phyloP scores from a whole-genome alignment of 2,113 vertebrate species.

The Oryzias melastigma region DNA sequence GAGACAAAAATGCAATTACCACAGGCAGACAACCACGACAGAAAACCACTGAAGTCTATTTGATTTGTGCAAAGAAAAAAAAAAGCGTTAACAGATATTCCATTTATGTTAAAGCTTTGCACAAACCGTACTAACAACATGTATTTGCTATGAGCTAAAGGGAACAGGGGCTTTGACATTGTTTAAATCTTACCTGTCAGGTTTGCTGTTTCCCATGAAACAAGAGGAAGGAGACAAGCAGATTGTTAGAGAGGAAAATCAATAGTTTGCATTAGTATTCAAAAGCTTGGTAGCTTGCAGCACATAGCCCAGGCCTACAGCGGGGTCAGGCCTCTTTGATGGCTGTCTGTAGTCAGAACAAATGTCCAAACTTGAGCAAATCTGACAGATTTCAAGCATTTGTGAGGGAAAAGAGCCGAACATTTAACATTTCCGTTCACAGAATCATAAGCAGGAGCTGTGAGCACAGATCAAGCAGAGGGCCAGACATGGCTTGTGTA shows the following conservation, averaged over 20 bases:
- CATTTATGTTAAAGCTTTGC: slow-evolving; percentile 30
- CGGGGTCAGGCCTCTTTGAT: slow-evolving; percentile 43
- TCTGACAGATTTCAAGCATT: slow-evolving; percentile 30
- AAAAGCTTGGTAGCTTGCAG: slow-evolving; percentile 65
- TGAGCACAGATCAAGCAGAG: background rate
- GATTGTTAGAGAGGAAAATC: slow-evolving; percentile 69
- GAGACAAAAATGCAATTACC: slow-evolving; percentile 54
- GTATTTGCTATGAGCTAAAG: slow-evolving; percentile 58
- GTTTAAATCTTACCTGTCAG: slow-evolving; percentile 90
- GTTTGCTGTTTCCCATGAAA: slow-evolving; percentile 87
- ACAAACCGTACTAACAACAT: slow-evolving; percentile 7
- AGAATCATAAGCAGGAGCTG: slow-evolving; percentile 14
- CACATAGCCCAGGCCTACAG: slow-evolving; percentile 47
- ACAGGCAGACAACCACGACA: slow-evolving; percentile 32
- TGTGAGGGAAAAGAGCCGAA: background rate
- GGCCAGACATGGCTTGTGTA: background rate
- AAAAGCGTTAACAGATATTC: slow-evolving; percentile 20
- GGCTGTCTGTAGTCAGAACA: slow-evolving; percentile 28
- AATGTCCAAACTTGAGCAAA: slow-evolving; percentile 39
- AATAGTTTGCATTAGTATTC: slow-evolving; percentile 77
- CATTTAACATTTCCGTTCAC: slow-evolving; percentile 8
- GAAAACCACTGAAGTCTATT: slow-evolving; percentile 1
- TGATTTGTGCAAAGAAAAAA: slow-evolving; percentile 1
- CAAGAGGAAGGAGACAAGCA: slow-evolving; percentile 66
- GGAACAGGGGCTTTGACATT: slow-evolving; percentile 54